Evolutionary conservation across 2,113 vertebrate species (phyloP), one percentile per base, ranked within the genome.

Genomic region (Sprattus sprattus): DNA sequence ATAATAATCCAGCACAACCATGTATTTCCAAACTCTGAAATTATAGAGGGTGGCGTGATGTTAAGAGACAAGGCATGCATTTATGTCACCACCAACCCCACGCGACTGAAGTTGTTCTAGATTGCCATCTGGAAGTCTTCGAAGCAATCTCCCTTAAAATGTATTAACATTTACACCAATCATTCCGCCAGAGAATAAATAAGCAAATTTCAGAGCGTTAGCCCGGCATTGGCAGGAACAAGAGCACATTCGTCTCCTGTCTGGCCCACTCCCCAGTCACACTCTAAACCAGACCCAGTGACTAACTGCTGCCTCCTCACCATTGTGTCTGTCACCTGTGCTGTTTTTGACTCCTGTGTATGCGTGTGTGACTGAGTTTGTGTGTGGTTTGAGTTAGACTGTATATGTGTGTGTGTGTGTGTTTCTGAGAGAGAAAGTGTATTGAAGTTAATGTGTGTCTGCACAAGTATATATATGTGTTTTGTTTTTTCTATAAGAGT

Each of bases 261-360:
- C 71, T 78, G 71, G 71, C 71, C 71, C 28, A 15, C 28, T 78
- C 25, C 71, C 71, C 71, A 78, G 71, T 39, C 71, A 13, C 71
- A 78, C 71, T 22, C 54, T 4, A 78, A 13, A 78, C 25, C 71
- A 32, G 71, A 2, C 71, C 39, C 32, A 5, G 28, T 39, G 71
- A 78, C 71, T 4, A 78, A 39, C 71, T 78, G 71, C 71, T 13
- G 15, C 71, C 39, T 32, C 71, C 71, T 44, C 71, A 39, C 25
- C 67, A 16, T 15, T 75, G 67, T 75, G 67, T 75, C 67, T 75
- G 67, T 39, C 67, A 75, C 71, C 71, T 78, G 71, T 16, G 71
- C 71, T 6, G 18, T 78, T 78, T 78, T 78, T 32, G 71, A 44
- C 71, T 39, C 32, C 32, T 78, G 71, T 32, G 71, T 78, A 32